Conservation (phyloP, 64 coral and sea anemone species). For the Orbicella faveolata region DNA sequence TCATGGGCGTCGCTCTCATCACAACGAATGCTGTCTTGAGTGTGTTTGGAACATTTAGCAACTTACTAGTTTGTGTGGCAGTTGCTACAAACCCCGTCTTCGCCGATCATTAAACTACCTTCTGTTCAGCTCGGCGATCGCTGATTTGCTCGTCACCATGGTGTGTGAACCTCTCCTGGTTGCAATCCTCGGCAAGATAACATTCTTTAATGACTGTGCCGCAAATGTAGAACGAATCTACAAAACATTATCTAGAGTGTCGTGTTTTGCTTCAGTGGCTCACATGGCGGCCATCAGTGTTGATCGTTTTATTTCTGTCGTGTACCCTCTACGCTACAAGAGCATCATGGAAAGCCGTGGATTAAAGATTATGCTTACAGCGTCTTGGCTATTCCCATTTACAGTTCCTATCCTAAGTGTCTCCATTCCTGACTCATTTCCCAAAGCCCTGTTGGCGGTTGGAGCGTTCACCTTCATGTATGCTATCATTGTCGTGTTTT, state of each 20-base stretch:
- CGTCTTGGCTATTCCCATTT: not conserved
- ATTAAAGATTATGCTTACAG: slow-evolving; percentile 1
- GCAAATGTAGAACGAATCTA: not conserved
- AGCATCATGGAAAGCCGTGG: slow-evolving; percentile 14
- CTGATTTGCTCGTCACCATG: slow-evolving; percentile 27
- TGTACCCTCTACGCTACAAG: slow-evolving; percentile 14
- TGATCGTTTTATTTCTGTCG: slow-evolving; percentile 17
- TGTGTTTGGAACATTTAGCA: slow-evolving; percentile 31
- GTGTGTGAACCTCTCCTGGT: slow-evolving; percentile 12
- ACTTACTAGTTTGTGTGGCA: slow-evolving; percentile 5
- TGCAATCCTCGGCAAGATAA: not conserved
- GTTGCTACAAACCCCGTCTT: slow-evolving; percentile 8
- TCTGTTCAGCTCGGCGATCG: slow-evolving; percentile 9
- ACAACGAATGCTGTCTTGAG: not conserved
- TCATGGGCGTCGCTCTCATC: not conserved
- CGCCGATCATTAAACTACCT: slow-evolving; percentile 13
- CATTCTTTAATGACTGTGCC: slow-evolving; percentile 3
- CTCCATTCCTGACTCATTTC: not conserved
- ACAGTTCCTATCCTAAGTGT: not conserved
- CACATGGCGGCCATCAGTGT: slow-evolving; percentile 28
- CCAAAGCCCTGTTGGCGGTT: not conserved
- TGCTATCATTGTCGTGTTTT: not conserved
- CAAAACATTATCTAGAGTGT: slow-evolving; percentile 1
- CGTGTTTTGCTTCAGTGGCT: not conserved
- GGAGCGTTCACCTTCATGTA: slow-evolving; percentile 4